Evolutionary conservation across 2,888 invertebrate genomes (phyloP).

Genomic region (Calliopum simillimum): DNA sequence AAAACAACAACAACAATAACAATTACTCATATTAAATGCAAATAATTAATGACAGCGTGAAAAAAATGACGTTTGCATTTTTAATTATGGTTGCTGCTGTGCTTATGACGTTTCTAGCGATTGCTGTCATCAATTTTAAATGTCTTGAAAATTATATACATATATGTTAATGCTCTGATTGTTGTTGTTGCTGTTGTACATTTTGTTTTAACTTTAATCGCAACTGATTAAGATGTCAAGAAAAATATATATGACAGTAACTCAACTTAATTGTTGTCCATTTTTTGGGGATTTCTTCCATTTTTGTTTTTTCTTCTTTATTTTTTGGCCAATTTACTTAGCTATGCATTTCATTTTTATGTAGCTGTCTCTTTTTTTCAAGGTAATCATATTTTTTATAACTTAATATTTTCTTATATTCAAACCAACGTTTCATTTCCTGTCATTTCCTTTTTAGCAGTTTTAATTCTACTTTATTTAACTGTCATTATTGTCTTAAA

Average conservation of each 20-base stretch:
- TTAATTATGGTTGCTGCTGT: slow-evolving; percentile 51
- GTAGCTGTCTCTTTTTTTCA: neutral
- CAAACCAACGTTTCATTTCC: too few species aligned
- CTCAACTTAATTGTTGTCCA: slow-evolving; percentile 12
- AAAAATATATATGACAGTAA: slow-evolving; percentile 2
- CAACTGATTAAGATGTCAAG: slow-evolving; percentile 25
- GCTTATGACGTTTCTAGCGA: slow-evolving; percentile 46
- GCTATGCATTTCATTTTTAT: neutral
- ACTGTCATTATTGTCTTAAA: neutral
- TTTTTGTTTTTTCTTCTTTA: neutral
- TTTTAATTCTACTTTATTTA: too few species aligned
- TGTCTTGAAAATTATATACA: neutral
- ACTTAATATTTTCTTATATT: too few species aligned
- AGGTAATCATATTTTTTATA: too few species aligned
- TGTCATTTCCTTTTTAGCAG: too few species aligned
- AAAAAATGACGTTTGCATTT: slow-evolving; percentile 54
- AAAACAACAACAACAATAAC: slow-evolving; percentile 50
- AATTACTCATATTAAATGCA: neutral
- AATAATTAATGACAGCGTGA: slow-evolving; percentile 58
- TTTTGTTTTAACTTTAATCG: slow-evolving; percentile 34
- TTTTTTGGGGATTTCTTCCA: neutral
- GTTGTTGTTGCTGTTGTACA: slow-evolving; percentile 16
- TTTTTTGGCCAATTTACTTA: neutral
- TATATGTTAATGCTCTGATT: neutral
- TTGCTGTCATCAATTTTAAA: slow-evolving; percentile 42